Percentiles rank a stretch among this genome's conserved stretches.
phyloP scores from a whole-genome alignment of 2,888 invertebrate genomes.

The Hypena proboscidalis region DNA sequence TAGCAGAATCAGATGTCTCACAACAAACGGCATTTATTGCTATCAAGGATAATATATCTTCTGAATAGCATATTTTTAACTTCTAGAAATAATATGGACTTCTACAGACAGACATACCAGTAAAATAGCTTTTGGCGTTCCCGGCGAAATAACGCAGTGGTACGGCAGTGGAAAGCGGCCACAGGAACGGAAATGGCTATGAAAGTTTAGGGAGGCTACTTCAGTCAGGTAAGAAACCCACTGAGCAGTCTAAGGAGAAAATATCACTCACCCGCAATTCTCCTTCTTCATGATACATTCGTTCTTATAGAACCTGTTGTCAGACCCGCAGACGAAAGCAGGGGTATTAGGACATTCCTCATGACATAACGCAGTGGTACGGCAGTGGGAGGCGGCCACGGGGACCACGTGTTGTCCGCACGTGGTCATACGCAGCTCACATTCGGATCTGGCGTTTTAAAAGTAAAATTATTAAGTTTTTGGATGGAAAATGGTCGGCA shows the following conservation, averaged over 20 bases:
- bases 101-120: no score
- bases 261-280: constrained; percentile 90
- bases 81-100: no score
- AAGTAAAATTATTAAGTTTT: no score
- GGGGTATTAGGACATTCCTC: constrained; percentile 89
- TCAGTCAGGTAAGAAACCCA: no score
- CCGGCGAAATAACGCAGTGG: constrained; percentile 92
- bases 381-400: constrained; percentile 93
- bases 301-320: constrained; percentile 95
- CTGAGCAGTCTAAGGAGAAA: neutral
- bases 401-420: constrained; percentile 95
- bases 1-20: no score
- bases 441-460: constrained; percentile 87
- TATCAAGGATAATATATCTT: no score
- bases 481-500: no score
- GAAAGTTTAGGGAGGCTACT: no score
- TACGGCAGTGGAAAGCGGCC: constrained; percentile 92
- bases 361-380: constrained; percentile 92
- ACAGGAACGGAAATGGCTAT: no score
- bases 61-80: no score
- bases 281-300: constrained; percentile 96
- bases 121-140: no score
- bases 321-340: constrained; percentile 95
- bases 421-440: constrained; percentile 92
- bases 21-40: no score